Conservation (phyloP, 2,113 vertebrate genomes). For the Perca schrenkii region DNA sequence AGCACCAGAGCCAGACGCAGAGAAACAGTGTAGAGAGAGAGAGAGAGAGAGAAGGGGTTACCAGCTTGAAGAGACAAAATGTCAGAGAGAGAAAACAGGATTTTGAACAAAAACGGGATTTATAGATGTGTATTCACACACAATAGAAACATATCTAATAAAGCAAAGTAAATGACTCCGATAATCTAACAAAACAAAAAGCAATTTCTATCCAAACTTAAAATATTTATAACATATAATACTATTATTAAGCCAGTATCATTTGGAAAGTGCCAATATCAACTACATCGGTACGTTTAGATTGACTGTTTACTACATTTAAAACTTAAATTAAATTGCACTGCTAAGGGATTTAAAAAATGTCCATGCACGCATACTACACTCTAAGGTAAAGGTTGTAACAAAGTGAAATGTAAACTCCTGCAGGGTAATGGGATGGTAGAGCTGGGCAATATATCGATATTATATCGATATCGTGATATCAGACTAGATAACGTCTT, state of each 20-base stretch:
- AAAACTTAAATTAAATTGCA: background rate
- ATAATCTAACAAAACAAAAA: background rate
- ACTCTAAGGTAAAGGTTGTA: background rate
- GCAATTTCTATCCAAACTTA: background rate
- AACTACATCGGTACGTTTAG: background rate
- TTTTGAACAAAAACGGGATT: background rate
- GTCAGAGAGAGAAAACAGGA: background rate
- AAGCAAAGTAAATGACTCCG: background rate
- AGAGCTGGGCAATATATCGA: too few relatives aligned
- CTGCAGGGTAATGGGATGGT: background rate
- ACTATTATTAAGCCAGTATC: background rate
- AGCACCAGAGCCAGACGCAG: constrained; percentile 28
- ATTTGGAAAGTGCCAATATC: background rate
- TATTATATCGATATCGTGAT: too few relatives aligned
- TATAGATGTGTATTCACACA: background rate
- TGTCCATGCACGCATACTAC: background rate
- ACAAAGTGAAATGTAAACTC: background rate
- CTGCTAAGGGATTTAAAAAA: background rate
- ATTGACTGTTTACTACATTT: background rate
- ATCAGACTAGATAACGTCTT: too few relatives aligned
- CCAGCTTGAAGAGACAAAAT: constrained; percentile 10
- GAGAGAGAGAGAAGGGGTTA: background rate
- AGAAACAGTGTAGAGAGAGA: background rate
- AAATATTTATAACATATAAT: background rate
- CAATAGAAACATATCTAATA: background rate